Evolutionary conservation across 1,140 invertebrate genomes (phyloP), one percentile per base, ranked within the genome.

Genomic region (Musca vetustissima): DNA sequence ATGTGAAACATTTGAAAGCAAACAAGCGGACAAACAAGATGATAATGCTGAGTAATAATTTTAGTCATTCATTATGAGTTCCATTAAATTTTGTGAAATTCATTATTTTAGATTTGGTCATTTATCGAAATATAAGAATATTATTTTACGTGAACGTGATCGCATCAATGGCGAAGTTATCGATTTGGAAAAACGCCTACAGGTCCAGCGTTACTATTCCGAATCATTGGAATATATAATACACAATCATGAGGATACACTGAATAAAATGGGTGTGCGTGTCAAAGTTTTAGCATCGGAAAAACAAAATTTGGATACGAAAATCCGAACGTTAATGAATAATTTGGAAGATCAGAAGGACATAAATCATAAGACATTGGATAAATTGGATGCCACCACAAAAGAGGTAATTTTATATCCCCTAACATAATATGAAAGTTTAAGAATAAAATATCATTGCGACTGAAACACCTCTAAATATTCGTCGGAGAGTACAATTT

Each of bases 101-200:
- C 2, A 36, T 67, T 67, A 61, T n/a, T 49, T 22, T 22, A 77
- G 76, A 61, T 76, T 77, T 64, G 76, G 76, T 1, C 66, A 75
- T 50, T 72, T 77, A 48, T 67, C 74, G 0, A 77, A 76, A 49
- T 77, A 77, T 59, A 77, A 77, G 47, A 76, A 77, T n/a, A 77
- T 75, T 15, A 72, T 81, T 21, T 64, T 81, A 14, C 80, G 81
- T 4, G 85, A 86, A 70, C 81, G 80, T 11, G 85, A 87, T 61
- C 81, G 76, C 47, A 67, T 87, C 32, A 43, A 79, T 28, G 75
- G 75, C 9, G 85, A 86, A 71, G 73, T 85, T 9, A 79, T 83
- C 19, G 80, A 83, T 4, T 59, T 86, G 64, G 81, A 79, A 55
- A 78, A 83, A 64, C 79, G 84, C 4, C 73, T 85, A 28, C 80